A percentile compares a stretch with the other conserved stretches of the same genome.
Evolutionary conservation across 2,797 vertebrate species (phyloP).

Genomic region (Craterocephalus amniculus): DNA sequence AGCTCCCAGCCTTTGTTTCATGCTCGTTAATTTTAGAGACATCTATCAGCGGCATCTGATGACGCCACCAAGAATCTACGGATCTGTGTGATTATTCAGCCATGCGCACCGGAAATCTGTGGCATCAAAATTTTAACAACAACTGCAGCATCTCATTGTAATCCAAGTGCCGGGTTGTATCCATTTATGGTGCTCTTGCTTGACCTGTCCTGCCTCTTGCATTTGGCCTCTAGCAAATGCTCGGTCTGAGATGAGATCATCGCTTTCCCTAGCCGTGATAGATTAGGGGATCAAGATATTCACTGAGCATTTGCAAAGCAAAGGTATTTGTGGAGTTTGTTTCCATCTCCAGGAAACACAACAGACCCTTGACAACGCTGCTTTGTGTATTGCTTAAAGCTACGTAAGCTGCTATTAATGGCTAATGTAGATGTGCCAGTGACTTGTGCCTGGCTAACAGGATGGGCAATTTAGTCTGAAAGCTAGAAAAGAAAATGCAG

Average conservation of each 20-base stretch:
- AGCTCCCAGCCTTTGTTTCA: constrained; percentile 62
- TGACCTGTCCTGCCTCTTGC: constrained; percentile 56
- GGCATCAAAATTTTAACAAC: constrained; percentile 35
- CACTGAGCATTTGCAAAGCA: constrained; percentile 65
- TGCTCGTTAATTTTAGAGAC: constrained; percentile 36
- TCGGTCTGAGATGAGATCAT: constrained; percentile 79
- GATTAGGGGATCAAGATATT: constrained; percentile 74
- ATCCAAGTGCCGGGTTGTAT: constrained; percentile 41
- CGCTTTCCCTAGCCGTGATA: constrained; percentile 72
- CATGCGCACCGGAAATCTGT: constrained; percentile 13
- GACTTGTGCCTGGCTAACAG: constrained; percentile 5
- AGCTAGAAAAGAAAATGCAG: constrained; percentile 52
- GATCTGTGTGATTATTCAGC: constrained; percentile 21
- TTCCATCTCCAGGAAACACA: constrained; percentile 66
- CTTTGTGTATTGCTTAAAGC: constrained; percentile 56
- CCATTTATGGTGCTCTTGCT: constrained; percentile 79
- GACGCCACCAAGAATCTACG: background rate
- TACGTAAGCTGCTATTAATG: constrained; percentile 27
- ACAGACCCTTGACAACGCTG: constrained; percentile 64
- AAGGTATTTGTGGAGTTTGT: constrained; percentile 69
- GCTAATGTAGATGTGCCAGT: constrained; percentile 18
- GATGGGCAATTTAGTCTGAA: constrained; percentile 53
- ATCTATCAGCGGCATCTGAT: constrained; percentile 40
- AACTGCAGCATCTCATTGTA: constrained; percentile 47
- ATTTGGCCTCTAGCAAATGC: constrained; percentile 61